Conservation (phyloP, 2,888 invertebrate species). For the Orthonevra nobilis region DNA sequence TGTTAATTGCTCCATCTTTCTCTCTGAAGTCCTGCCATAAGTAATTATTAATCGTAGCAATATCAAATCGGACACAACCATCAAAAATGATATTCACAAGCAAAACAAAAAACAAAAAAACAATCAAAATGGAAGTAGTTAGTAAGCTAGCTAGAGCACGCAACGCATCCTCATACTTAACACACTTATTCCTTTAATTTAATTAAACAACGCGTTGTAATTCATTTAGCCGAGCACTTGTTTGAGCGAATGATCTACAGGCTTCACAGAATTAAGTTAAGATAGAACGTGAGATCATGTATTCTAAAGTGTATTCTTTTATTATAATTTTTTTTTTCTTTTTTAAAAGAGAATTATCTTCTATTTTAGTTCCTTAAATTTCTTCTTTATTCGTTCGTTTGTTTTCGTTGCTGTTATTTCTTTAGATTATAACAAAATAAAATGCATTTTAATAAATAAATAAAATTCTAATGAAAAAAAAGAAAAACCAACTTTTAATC, state of each 20-base stretch:
- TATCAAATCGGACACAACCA: slow-evolving; percentile 24
- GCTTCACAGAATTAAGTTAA: slow-evolving; percentile 33
- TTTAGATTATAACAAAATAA: slow-evolving; percentile 59
- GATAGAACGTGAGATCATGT: slow-evolving; percentile 41
- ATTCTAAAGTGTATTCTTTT: slow-evolving; percentile 62
- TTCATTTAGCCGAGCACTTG: slow-evolving; percentile 8
- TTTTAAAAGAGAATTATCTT: slow-evolving; percentile 51
- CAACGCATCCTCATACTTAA: slow-evolving; percentile 24
- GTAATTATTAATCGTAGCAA: slow-evolving; percentile 44
- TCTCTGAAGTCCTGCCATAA: slow-evolving; percentile 69
- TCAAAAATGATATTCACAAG: not conserved
- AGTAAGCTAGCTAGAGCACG: slow-evolving; percentile 43
- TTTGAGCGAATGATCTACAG: slow-evolving; percentile 6
- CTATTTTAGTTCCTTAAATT: slow-evolving; percentile 53
- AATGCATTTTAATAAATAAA: slow-evolving; percentile 71
- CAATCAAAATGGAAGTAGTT: slow-evolving; percentile 21
- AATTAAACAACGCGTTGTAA: slow-evolving; percentile 14
- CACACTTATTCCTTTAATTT: slow-evolving; percentile 14
- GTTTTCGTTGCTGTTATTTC: slow-evolving; percentile 59
- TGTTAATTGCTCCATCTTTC: slow-evolving; percentile 38
- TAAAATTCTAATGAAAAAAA: slow-evolving; percentile 58
- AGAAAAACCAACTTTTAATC: slow-evolving; percentile 30
- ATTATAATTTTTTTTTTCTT: too few relatives aligned
- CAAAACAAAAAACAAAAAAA: too few relatives aligned
- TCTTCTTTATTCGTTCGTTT: slow-evolving; percentile 56